phyloP scores from a whole-genome alignment of 2,888 invertebrate genomes.

The Caenorhabditis drosophilae region DNA sequence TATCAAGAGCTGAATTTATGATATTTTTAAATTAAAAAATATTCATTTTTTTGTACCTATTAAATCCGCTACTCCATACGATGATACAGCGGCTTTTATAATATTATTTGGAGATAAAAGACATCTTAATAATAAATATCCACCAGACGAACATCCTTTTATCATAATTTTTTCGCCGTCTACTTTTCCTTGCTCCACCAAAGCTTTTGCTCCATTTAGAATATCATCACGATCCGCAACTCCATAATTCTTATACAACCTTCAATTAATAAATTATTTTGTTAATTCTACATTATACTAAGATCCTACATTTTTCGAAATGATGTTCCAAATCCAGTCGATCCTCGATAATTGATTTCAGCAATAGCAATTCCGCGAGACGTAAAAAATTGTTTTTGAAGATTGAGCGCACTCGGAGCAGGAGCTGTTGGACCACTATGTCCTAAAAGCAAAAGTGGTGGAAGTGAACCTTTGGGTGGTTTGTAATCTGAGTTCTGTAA shows the following conservation, averaged over 20 bases:
- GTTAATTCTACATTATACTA: not conserved
- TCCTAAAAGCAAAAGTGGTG: conserved; percentile 70
- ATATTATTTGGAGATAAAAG: conserved; percentile 56
- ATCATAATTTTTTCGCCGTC: conserved; percentile 70
- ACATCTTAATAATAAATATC: conserved; percentile 54
- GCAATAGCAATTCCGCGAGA: conserved; percentile 70
- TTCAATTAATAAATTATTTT: conserved; percentile 32
- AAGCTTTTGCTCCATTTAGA: conserved; percentile 68
- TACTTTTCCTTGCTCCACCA: conserved; percentile 64
- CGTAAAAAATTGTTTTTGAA: conserved; percentile 69
- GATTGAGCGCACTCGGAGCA: conserved; percentile 62
- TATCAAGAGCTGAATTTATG: conserved; percentile 17
- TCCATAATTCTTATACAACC: conserved; percentile 69
- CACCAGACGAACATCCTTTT: conserved; percentile 70
- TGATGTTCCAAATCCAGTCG: conserved; percentile 70
- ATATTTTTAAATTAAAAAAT: not conserved
- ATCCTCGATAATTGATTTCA: conserved; percentile 72
- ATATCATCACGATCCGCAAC: conserved; percentile 71
- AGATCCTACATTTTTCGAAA: conserved; percentile 69
- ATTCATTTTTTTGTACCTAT: conserved; percentile 38
- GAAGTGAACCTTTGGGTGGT: conserved; percentile 63
- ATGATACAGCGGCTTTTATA: conserved; percentile 71
- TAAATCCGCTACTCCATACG: conserved; percentile 71
- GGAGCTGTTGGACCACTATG: conserved; percentile 72
- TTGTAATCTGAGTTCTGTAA: conserved; percentile 68